These are phyloP conservation scores for Stenodema calcarata DNA, from an alignment of 2,888 invertebrate genomes.

Conservation along the genomic window DNA sequence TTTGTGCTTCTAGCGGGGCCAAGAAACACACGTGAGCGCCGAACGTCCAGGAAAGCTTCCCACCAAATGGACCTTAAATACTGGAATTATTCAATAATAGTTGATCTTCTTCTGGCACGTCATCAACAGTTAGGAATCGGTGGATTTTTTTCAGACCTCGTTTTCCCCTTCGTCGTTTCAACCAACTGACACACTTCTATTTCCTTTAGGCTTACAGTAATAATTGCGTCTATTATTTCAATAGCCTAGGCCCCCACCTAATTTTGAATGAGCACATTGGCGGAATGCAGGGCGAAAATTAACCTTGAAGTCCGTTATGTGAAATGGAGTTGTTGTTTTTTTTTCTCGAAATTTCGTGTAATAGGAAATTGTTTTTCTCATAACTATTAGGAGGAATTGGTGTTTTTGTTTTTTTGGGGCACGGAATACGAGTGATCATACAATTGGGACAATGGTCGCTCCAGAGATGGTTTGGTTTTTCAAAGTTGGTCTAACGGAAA, in stretches of 20 bases:
- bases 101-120: constrained; percentile 26
- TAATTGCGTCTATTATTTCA: constrained; percentile 41
- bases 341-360: too few relatives aligned
- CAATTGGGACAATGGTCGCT: background rate
- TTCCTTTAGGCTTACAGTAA: constrained; percentile 29
- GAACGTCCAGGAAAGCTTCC: background rate
- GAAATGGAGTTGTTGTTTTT: background rate
- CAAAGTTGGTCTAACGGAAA: too few relatives aligned
- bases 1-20: background rate
- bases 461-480: background rate
- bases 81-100: constrained; percentile 38
- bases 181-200: constrained; percentile 11
- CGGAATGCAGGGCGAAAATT: constrained; percentile 5
- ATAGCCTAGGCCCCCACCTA: background rate
- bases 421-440: background rate
- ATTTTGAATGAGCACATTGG: constrained; percentile 14
- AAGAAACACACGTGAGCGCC: constrained; percentile 23
- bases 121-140: constrained; percentile 36
- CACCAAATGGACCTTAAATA: constrained; percentile 21
- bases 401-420: background rate
- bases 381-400: constrained; percentile 1
- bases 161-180: background rate
- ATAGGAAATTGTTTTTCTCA: background rate
- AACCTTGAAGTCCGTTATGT: background rate
- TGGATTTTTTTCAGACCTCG: background rate